These are phyloP conservation scores for Beroe ovata DNA, from an alignment of 37 sponge, comb jelly and placozoan species.

Conservation along the genomic window DNA sequence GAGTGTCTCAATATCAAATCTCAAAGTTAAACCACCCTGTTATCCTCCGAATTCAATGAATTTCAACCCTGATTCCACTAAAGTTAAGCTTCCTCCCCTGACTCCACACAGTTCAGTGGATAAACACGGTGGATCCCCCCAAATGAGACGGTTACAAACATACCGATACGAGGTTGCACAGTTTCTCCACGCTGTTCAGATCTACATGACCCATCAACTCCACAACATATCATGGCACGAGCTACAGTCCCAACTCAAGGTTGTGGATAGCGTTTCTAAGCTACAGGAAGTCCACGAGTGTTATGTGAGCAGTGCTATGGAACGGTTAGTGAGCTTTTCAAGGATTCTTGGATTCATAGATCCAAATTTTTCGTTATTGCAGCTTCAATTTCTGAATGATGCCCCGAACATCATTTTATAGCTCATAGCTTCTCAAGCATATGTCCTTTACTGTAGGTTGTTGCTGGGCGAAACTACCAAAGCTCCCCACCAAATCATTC, in stretches of 20 bases:
- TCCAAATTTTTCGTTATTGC: no score
- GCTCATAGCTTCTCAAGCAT: no score
- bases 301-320: slow-evolving; percentile 49
- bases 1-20: no score
- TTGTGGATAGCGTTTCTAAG: slow-evolving; percentile 1
- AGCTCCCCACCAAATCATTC: slow-evolving; percentile 50
- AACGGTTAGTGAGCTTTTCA: no score
- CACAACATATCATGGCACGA: slow-evolving; percentile 63
- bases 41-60: no score
- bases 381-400: no score
- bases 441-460: background rate
- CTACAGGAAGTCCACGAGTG: slow-evolving; percentile 22
- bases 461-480: slow-evolving; percentile 15
- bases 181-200: slow-evolving; percentile 51
- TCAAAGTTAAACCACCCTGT: no score
- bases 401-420: no score
- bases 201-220: slow-evolving; percentile 61
- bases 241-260: background rate
- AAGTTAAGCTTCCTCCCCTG: no score
- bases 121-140: background rate
- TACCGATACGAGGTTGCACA: slow-evolving; percentile 59
- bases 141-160: slow-evolving; percentile 28
- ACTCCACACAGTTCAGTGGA: slow-evolving; percentile 32
- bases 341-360: no score
- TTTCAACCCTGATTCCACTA: no score